A percentile compares a stretch with the other conserved stretches of the same genome.
phyloP scores from a whole-genome alignment of 1,140 invertebrate genomes.

The Nomia melanderi region DNA sequence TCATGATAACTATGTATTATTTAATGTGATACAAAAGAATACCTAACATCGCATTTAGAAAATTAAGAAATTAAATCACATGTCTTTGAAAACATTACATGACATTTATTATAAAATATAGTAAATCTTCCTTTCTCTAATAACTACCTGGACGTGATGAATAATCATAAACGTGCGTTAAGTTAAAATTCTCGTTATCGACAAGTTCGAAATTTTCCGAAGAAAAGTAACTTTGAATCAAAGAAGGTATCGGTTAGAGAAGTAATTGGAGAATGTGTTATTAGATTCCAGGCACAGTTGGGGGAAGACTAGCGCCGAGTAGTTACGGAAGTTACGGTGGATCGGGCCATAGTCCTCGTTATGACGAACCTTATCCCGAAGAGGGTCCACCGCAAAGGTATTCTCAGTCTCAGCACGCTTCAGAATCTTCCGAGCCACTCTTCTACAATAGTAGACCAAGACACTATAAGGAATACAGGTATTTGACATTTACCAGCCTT shows the following conservation, averaged over 20 bases:
- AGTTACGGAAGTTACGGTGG: slow-evolving; percentile 77
- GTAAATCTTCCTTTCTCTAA: too few relatives aligned
- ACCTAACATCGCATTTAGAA: too few relatives aligned
- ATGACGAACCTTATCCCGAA: slow-evolving; percentile 80
- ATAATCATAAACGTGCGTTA: too few relatives aligned
- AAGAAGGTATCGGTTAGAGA: too few relatives aligned
- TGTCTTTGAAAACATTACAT: too few relatives aligned
- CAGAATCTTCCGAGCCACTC: slow-evolving; percentile 87
- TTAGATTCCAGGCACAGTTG: slow-evolving; percentile 73
- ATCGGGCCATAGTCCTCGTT: slow-evolving; percentile 77
- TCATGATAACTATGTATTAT: too few relatives aligned
- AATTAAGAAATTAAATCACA: too few relatives aligned
- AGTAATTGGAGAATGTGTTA: background rate
- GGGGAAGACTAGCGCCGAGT: slow-evolving; percentile 70
- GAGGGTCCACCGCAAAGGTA: slow-evolving; percentile 81
- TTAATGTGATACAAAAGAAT: too few relatives aligned
- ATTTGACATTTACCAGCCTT: slow-evolving; percentile 49
- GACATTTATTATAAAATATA: too few relatives aligned
- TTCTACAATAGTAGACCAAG: slow-evolving; percentile 94
- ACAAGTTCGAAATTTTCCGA: background rate
- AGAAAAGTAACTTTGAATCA: background rate
- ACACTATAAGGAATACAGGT: slow-evolving; percentile 82
- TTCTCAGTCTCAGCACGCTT: slow-evolving; percentile 75
- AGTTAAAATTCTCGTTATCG: too few relatives aligned
- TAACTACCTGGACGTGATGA: too few relatives aligned